Base-by-base conservation (phyloP, 1,140 invertebrate genomes). In the Hirudo medicinalis region DNA sequence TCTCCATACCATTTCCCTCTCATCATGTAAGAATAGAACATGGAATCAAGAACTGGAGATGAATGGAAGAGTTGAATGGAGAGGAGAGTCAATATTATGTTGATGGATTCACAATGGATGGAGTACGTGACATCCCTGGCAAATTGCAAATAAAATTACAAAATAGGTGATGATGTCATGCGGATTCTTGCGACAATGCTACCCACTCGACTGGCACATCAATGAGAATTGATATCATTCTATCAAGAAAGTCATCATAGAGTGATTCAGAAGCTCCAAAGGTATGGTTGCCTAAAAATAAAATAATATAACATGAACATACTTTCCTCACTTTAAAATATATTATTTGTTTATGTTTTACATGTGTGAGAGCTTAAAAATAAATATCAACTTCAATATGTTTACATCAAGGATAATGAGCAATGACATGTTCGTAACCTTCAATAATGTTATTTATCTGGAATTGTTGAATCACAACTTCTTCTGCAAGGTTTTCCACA, bases 21-120 rank as follows among this genome's bases (percentile, higher is more conserved):
- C 83, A 87, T 85, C 25, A 86, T 78, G 67, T 78, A 78, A 63
- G 76, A 75, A 75, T 87, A 90, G 72, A 90, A 84, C 20, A 83
- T 76, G 29, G 88, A 87, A 74, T 88, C 88, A 68, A 83, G 83
- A 71, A 87, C 86, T 73, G 84, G 85, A 78, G 87, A 87, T 15
- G 88, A 87, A 76, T 83, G 85, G 76, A 91, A 94, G 82, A 95
- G 86, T 82, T 94, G 91, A 63, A 92, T 88, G 0, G 92, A 94
- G 73, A 96, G 85, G 25, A 96, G 80, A 0, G 92, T 88, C 6
- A 96, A 83, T 27, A 96, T 79, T 49, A 88, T 89, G 79, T 94
- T 94, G 55, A 94, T 86, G 53, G 90, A 88, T 81, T 97, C 93
- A 74, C 83, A 70, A 76, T 82, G 78, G 53, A 95, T 83, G 55